Evolutionary conservation across 2,113 vertebrate species (phyloP), one percentile per base, ranked within the genome.

Genomic region (Tachysurus vachellii): DNA sequence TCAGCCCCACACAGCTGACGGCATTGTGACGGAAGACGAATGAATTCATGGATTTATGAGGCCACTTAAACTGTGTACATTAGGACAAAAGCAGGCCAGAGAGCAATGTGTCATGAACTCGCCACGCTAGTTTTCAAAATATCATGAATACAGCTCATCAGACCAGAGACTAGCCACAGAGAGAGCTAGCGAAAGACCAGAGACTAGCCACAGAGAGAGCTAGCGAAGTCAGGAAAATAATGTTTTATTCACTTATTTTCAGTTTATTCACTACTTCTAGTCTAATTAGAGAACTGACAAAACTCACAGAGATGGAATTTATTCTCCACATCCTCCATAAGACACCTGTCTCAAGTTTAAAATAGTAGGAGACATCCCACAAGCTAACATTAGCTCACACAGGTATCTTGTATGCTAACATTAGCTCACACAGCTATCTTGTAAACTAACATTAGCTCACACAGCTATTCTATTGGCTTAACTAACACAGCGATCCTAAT

Each of bases 41-140:
- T 61, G 54, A 5, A 12, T 62, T 42, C 26, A 12, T 76, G 83
- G 70, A 47, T 85, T 85, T 61, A 76, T 44, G 66, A 85, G 70
- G 57, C 54, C 54, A 75, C 54, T 59, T 56, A 75, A n/a, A 26
- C 11, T 85, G 70, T 28, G 53, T 42, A 84, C 66, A 42, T 73
- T 59, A 28, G 10, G 21, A 21, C 9, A 23, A 28, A 84, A 61
- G 36, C n/a, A 62, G 83, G 23, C 56, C 62, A 70, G 19, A 28
- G 31, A 59, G 70, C 26, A 23, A 19, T 59, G 19, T 42, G 21
- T 61, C 54, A 59, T 47, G 59, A 85, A 50, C 71, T 76, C 31
- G 4, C 14, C 28, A 59, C 1, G 8, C 84, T 73, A 19, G 31
- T 36, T 2, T 36, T 70, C 28, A 70, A 70, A 31, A 36, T 28